phyloP scores from a whole-genome alignment of 2,113 vertebrate genomes.

The Cairina moschata region DNA sequence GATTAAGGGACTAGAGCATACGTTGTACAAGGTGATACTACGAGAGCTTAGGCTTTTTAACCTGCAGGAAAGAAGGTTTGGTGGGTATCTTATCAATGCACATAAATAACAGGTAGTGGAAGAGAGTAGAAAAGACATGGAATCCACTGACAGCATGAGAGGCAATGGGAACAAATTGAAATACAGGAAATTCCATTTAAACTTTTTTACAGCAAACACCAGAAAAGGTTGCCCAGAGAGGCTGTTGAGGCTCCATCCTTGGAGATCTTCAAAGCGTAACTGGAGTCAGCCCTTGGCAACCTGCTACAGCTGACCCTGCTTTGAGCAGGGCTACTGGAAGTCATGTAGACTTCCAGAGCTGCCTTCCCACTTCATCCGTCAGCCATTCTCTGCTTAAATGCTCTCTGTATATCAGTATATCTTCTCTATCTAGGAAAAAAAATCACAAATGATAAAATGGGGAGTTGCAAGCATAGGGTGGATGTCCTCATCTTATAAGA shows the following conservation, averaged over 20 bases:
- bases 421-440: neutral
- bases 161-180: neutral
- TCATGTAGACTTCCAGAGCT: neutral
- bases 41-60: neutral
- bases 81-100: neutral
- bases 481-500: neutral
- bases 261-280: neutral
- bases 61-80: neutral
- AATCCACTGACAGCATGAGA: neutral
- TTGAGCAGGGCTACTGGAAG: neutral
- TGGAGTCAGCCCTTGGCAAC: neutral
- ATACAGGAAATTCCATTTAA: neutral
- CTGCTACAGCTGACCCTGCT: neutral
- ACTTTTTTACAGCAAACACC: neutral
- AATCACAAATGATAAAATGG: neutral
- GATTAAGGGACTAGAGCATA: neutral
- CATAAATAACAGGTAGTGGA: neutral
- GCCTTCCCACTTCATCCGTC: neutral
- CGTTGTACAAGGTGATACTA: neutral
- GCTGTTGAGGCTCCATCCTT: neutral
- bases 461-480: neutral
- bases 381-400: neutral
- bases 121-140: neutral
- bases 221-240: neutral
- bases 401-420: neutral